A percentile compares a stretch with the other conserved stretches of the same genome.
Conservation (phyloP, 2,113 vertebrate genomes). For the Thymallus thymallus region DNA sequence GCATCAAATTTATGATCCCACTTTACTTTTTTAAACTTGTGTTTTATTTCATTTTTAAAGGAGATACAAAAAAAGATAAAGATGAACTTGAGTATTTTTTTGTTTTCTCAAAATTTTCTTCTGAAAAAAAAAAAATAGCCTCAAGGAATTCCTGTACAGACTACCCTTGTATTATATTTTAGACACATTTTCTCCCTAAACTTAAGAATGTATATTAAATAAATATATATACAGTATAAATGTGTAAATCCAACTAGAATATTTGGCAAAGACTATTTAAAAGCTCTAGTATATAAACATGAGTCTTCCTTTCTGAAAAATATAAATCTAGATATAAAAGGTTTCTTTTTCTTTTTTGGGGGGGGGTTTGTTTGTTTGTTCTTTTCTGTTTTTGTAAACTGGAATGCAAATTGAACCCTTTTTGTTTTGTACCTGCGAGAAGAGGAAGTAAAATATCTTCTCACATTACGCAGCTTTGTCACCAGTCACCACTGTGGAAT, state of each 20-base stretch:
- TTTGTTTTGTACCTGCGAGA: constrained; percentile 51
- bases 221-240: constrained; percentile 43
- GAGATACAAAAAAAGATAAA: constrained; percentile 70
- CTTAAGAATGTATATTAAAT: constrained; percentile 88
- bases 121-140: constrained; percentile 75
- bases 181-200: constrained; percentile 84
- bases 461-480: constrained; percentile 69
- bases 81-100: constrained; percentile 77
- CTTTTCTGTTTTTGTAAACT: constrained; percentile 58
- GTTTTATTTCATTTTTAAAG: constrained; percentile 66
- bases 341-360: constrained; percentile 44
- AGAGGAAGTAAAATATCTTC: constrained; percentile 56
- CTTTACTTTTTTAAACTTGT: constrained; percentile 53
- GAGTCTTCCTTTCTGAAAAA: constrained; percentile 87
- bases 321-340: constrained; percentile 76
- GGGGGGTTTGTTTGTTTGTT: constrained; percentile 47
- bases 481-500: constrained; percentile 79
- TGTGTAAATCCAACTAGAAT: constrained; percentile 71
- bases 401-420: too few species aligned
- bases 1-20: constrained; percentile 96
- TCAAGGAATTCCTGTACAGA: constrained; percentile 85
- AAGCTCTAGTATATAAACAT: constrained; percentile 84
- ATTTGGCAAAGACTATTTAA: constrained; percentile 78
- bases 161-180: constrained; percentile 87
- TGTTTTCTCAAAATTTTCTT: constrained; percentile 69